These are phyloP conservation scores for Drosophila greeni DNA, from an alignment of 2,888 invertebrate species.

Conservation along the genomic window DNA sequence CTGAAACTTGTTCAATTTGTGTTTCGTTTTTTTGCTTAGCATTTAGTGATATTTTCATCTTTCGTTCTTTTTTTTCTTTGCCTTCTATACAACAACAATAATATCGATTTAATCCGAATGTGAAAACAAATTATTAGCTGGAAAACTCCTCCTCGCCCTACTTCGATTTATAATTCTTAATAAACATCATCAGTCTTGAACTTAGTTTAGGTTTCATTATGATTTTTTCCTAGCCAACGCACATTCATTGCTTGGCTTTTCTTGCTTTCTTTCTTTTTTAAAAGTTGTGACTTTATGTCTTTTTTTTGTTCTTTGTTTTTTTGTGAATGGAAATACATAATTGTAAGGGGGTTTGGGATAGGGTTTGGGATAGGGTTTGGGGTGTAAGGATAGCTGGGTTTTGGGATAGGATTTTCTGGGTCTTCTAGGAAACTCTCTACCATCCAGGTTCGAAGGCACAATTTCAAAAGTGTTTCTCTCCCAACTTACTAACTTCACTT, in stretches of 20 bases:
- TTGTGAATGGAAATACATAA: constrained; percentile 23
- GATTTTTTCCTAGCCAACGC: constrained; percentile 8
- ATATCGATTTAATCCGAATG: constrained; percentile 49
- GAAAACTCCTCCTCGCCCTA: constrained; percentile 19
- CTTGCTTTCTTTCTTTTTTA: neutral
- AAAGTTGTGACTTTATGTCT: constrained; percentile 30
- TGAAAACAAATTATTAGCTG: constrained; percentile 48
- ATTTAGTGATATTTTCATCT: constrained; percentile 57
- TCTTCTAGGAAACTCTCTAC: constrained; percentile 43
- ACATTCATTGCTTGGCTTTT: constrained; percentile 1
- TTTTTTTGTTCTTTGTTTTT: constrained; percentile 8
- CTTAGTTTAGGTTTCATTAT: constrained; percentile 60
- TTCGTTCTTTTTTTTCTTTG: constrained; percentile 19
- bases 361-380: neutral
- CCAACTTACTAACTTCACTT: constrained; percentile 22
- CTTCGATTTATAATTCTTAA: constrained; percentile 61
- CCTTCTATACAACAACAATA: constrained; percentile 41
- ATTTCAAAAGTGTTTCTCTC: constrained; percentile 62
- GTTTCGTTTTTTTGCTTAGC: constrained; percentile 49
- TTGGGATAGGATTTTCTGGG: too few relatives aligned
- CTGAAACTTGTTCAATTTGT: constrained; percentile 26
- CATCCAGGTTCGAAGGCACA: constrained; percentile 71
- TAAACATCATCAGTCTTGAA: constrained; percentile 78
- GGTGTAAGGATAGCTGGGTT: neutral
- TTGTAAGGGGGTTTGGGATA: neutral